Evolutionary conservation across 2,797 vertebrate species (phyloP).

Genomic region (Hydrocynus forskahlii): DNA sequence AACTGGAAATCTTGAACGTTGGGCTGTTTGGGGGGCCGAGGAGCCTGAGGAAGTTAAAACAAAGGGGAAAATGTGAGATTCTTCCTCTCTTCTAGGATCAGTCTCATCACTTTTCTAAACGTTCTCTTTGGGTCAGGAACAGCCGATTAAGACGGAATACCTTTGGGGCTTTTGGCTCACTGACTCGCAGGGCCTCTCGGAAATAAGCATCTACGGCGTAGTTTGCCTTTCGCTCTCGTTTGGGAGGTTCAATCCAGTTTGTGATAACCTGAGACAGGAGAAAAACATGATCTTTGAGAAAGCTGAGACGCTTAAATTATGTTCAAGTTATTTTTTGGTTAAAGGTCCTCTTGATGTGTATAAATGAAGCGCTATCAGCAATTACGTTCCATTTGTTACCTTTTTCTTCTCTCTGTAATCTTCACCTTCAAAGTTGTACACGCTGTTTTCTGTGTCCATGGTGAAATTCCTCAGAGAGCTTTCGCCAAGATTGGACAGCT

Average conservation of each 20-base stretch:
- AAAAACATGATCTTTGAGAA: background rate
- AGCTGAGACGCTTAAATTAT: background rate
- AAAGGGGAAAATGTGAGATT: background rate
- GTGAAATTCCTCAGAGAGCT: conserved; percentile 96
- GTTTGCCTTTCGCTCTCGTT: conserved; percentile 97
- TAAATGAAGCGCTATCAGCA: too few species aligned
- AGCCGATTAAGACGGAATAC: conserved; percentile 65
- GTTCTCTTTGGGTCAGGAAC: background rate
- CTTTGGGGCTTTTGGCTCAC: conserved; percentile 98
- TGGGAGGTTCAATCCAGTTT: conserved; percentile 98
- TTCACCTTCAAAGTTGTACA: conserved; percentile 98
- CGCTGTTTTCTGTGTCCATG: conserved; percentile 95
- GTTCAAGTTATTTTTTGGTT: too few species aligned
- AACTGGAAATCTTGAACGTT: conserved; percentile 99
- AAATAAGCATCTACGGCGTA: conserved; percentile 99
- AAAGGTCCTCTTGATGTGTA: background rate
- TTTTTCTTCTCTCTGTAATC: conserved; percentile 99
- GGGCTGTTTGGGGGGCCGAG: conserved; percentile 96
- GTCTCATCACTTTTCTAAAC: background rate
- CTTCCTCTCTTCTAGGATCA: background rate
- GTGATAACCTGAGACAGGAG: conserved; percentile 86
- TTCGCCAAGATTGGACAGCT: conserved; percentile 92
- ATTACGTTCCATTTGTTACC: conserved; percentile 69
- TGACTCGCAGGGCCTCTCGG: conserved; percentile 96
- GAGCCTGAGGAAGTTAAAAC: conserved; percentile 80